phyloP scores from a whole-genome alignment of 2,113 vertebrate genomes.

The Aegithalos caudatus region DNA sequence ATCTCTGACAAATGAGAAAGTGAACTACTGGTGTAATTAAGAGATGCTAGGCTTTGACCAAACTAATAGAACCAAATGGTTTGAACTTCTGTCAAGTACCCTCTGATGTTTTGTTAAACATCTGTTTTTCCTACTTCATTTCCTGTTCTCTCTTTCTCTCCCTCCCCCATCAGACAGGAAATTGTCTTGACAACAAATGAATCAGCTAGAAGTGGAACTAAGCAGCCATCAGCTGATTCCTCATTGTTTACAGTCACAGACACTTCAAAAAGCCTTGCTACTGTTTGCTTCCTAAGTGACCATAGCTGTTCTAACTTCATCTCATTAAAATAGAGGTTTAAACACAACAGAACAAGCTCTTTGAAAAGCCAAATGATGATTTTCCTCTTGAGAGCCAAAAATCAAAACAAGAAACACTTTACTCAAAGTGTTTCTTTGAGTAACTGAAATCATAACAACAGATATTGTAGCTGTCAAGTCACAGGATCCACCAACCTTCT shows the following conservation, averaged over 20 bases:
- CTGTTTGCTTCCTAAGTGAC: neutral
- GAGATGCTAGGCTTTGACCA: slow-evolving; percentile 25
- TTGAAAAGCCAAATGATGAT: neutral
- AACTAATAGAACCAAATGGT: slow-evolving; percentile 15
- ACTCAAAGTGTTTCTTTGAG: neutral
- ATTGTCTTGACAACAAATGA: slow-evolving; percentile 77
- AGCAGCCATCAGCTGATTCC: slow-evolving; percentile 71
- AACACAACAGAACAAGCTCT: neutral
- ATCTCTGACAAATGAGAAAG: neutral
- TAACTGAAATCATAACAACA: neutral
- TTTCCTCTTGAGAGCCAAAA: neutral
- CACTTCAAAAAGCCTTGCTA: slow-evolving; percentile 20
- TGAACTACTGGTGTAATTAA: neutral
- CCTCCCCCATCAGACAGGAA: slow-evolving; percentile 77
- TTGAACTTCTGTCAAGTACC: neutral
- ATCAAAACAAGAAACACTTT: slow-evolving; percentile 4
- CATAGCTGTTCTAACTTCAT: neutral
- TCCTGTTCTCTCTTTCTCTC: slow-evolving; percentile 71
- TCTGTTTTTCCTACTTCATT: slow-evolving; percentile 74
- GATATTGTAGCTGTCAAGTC: slow-evolving; percentile 11
- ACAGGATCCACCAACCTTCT: neutral
- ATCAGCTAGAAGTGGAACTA: slow-evolving; percentile 75
- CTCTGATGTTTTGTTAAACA: slow-evolving; percentile 68
- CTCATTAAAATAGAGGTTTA: neutral
- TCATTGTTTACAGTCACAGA: slow-evolving; percentile 62